phyloP scores from a whole-genome alignment of 2,113 vertebrate genomes.

The Notarius lentiginosus region DNA sequence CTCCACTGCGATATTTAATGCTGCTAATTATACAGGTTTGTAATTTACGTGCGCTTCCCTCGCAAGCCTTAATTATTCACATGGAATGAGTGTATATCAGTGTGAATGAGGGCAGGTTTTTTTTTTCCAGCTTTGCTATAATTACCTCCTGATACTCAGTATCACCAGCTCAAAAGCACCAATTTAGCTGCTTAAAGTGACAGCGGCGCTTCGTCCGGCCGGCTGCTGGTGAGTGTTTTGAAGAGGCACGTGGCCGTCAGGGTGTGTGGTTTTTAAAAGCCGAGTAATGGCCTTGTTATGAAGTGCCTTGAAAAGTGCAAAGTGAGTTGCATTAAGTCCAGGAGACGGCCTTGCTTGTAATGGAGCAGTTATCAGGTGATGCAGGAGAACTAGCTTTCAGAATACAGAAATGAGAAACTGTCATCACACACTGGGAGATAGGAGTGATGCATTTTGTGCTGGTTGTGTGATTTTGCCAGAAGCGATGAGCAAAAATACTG shows the following conservation, averaged over 20 bases:
- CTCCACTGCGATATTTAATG: slow-evolving; percentile 7
- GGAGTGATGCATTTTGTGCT: background rate
- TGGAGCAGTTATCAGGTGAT: background rate
- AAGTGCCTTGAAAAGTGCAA: background rate
- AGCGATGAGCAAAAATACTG: background rate
- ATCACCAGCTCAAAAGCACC: slow-evolving; percentile 33
- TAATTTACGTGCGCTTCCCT: slow-evolving; percentile 4
- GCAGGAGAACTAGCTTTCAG: background rate
- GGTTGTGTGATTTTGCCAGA: background rate
- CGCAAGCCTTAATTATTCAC: slow-evolving; percentile 24
- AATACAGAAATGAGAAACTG: background rate
- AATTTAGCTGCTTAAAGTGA: slow-evolving; percentile 20
- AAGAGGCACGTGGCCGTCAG: background rate
- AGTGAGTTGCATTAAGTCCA: background rate
- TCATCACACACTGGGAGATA: background rate
- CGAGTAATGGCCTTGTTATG: background rate
- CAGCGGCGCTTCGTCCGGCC: background rate
- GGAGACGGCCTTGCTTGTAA: background rate
- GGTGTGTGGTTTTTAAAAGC: background rate
- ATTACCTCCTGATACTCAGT: slow-evolving; percentile 34
- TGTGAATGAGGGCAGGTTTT: slow-evolving; percentile 3
- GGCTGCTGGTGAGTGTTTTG: background rate
- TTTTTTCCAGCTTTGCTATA: slow-evolving; percentile 2
- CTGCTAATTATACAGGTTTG: slow-evolving; percentile 23
- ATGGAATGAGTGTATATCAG: background rate